Evolutionary conservation across 1,140 invertebrate genomes (phyloP), one percentile per base, ranked within the genome.

Genomic region (Philotrypesis tridentata): DNA sequence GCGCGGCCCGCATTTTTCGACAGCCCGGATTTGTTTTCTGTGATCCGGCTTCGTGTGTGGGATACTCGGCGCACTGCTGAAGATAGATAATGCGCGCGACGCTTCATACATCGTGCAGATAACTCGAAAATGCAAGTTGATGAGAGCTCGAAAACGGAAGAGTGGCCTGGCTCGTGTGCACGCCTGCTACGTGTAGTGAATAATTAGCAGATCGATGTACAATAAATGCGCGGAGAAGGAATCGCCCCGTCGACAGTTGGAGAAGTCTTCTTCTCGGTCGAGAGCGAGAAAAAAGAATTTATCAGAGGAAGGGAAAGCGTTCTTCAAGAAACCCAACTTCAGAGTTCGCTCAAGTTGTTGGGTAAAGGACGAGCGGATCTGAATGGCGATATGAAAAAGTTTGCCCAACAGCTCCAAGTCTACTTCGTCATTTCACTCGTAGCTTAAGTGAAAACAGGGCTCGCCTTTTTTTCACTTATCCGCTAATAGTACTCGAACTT

Each of bases 21-120:
- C 67, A 70, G 25, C 21, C n/a, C 67, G 67, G 67, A 70, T 70
- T 70, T 70, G 67, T 70, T 70, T 70, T 70, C 67, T 70, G 2
- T 70, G 67, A 37, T 31, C 33, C 29, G 27, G 29, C 31, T n/a
- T 31, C 29, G 67, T 17, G 67, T 29, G 8, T 70, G 17, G 48
- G 48, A 12, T 55, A n/a, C n/a, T 55, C 48, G 7, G 3, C 21
- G 21, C 48, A 4, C n/a, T n/a, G n/a, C n/a, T n/a, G 48, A 17
- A 55, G 48, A 55, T 1, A n/a, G 48, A 55, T 55, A 55, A 55
- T 55, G 48, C 48, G 48, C 17, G 48, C 48, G 14, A 14, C 17
- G 12, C 17, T 17, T 14, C 0, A n/a, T n/a, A n/a, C n/a, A n/a
- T n/a, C 14, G 3, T 55, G 48, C 48, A 21, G 17, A 6, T 55